These are phyloP conservation scores for Hozukius guyotensis DNA, from an alignment of 2,797 vertebrate genomes.

Conservation along the genomic window DNA sequence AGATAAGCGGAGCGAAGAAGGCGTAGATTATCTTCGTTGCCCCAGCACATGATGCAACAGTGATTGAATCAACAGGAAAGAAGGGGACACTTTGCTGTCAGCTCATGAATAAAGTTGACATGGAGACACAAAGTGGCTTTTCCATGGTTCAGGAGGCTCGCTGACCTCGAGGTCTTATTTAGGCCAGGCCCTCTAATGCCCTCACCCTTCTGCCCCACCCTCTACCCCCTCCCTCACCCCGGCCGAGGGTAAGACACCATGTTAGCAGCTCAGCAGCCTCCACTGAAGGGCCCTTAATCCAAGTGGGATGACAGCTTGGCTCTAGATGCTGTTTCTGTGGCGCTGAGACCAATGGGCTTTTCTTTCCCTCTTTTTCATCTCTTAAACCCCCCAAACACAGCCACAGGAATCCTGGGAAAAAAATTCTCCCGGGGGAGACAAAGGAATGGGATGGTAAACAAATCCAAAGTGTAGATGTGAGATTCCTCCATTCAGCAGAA, in stretches of 20 bases:
- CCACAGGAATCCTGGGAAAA: conserved; percentile 78
- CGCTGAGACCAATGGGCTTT: conserved; percentile 82
- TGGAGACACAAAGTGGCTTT: conserved; percentile 78
- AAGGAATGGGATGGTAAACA: conserved; percentile 76
- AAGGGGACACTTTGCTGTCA: conserved; percentile 74
- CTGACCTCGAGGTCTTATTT: conserved; percentile 80
- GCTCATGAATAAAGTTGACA: conserved; percentile 77
- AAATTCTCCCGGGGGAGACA: conserved; percentile 62
- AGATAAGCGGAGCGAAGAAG: conserved; percentile 38
- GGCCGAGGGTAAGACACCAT: conserved; percentile 63
- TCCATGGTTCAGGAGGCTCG: conserved; percentile 69
- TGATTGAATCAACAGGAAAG: conserved; percentile 75
- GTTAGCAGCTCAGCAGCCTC: conserved; percentile 73
- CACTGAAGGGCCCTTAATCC: conserved; percentile 82
- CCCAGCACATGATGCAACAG: conserved; percentile 58
- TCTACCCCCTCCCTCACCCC: conserved; percentile 53
- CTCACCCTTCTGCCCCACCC: conserved; percentile 52
- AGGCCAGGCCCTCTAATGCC: conserved; percentile 67
- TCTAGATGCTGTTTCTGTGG: conserved; percentile 74
- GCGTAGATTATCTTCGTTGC: conserved; percentile 43
- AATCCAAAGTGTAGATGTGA: conserved; percentile 65
- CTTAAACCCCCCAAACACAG: conserved; percentile 69
- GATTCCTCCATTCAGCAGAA: conserved; percentile 59
- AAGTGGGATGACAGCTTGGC: conserved; percentile 81
- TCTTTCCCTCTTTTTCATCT: conserved; percentile 75